Conservation (phyloP, 2,888 invertebrate genomes). For the Syrphus vitripennis region DNA sequence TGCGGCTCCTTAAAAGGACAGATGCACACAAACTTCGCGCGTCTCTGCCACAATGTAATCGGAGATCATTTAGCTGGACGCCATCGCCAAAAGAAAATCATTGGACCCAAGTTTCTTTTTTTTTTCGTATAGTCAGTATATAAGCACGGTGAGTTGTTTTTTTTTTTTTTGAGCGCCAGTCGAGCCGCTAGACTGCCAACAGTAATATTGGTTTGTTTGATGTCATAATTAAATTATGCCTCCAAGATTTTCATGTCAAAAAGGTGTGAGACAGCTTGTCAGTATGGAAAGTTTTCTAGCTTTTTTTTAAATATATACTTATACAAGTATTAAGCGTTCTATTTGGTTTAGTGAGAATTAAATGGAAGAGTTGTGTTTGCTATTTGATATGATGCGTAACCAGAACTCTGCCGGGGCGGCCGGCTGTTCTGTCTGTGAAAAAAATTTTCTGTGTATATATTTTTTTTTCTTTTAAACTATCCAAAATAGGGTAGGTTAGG, state of each 20-base stretch:
- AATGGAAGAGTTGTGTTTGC: conserved; percentile 42
- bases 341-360: neutral
- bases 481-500: neutral
- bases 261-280: conserved; percentile 49
- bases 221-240: neutral
- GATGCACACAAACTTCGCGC: conserved; percentile 34
- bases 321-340: conserved; percentile 10
- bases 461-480: neutral
- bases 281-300: conserved; percentile 20
- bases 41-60: conserved; percentile 31
- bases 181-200: neutral
- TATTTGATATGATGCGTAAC: conserved; percentile 57
- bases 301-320: too few species aligned
- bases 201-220: neutral
- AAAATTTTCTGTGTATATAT: neutral
- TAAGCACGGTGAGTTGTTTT: neutral
- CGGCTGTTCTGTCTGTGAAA: conserved; percentile 35
- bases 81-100: conserved; percentile 38
- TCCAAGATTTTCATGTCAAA: conserved; percentile 16
- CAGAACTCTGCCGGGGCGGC: conserved; percentile 58
- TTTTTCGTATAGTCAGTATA: neutral
- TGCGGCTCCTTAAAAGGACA: conserved; percentile 63
- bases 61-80: conserved; percentile 63
- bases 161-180: neutral
- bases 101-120: neutral